Percentiles rank a stretch among this genome's conserved stretches.
phyloP scores from a whole-genome alignment of 2,797 vertebrate genomes.

The Characodon lateralis region DNA sequence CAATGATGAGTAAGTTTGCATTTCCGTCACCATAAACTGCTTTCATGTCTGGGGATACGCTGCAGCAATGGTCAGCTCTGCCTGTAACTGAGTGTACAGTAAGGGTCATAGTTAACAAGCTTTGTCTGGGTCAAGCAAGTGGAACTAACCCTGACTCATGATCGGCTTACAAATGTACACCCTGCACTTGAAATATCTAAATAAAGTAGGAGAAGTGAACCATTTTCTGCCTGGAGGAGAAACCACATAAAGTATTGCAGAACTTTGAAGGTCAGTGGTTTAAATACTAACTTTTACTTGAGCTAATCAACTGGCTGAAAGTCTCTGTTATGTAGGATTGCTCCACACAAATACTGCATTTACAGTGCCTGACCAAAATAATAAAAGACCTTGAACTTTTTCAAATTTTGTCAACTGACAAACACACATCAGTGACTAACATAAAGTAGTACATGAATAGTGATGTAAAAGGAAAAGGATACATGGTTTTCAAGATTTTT shows the following conservation, averaged over 20 bases:
- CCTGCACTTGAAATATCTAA: background rate
- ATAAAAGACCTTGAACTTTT: too few species aligned
- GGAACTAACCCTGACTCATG: conserved; percentile 45
- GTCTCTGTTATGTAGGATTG: background rate
- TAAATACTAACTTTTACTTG: background rate
- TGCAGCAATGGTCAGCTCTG: conserved; percentile 27
- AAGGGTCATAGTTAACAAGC: conserved; percentile 56
- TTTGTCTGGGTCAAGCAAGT: conserved; percentile 37
- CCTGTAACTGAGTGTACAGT: conserved; percentile 11
- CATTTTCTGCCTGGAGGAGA: background rate
- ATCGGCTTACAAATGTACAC: conserved; percentile 39
- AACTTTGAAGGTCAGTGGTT: background rate
- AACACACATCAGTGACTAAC: background rate
- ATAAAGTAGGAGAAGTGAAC: background rate
- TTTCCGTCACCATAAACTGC: conserved; percentile 15
- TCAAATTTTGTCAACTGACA: background rate
- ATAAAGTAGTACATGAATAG: background rate
- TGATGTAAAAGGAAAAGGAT: background rate
- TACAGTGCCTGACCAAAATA: too few species aligned
- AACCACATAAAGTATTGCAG: background rate
- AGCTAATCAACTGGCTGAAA: background rate
- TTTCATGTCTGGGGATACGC: conserved; percentile 12
- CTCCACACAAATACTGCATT: background rate
- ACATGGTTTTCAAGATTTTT: background rate
- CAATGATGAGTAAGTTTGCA: conserved; percentile 6